Conservation (phyloP, 2,888 invertebrate genomes). For the Graphium colonna region DNA sequence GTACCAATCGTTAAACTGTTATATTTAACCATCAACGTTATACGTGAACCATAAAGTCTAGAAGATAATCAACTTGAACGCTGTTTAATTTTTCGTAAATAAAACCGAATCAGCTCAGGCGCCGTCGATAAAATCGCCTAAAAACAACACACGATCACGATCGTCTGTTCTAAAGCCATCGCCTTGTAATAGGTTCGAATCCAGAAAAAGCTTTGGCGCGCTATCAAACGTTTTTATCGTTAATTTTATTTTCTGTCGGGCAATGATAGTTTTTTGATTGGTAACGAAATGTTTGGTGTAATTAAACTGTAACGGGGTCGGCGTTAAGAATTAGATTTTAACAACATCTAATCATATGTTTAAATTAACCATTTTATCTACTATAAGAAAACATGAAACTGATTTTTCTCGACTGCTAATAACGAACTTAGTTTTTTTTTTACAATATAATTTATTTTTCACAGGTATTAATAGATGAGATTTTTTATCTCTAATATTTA, state of each 20-base stretch:
- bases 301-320: not conserved
- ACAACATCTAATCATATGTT: too few relatives aligned
- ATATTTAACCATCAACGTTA: too few relatives aligned
- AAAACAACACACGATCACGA: constrained; percentile 27
- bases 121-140: constrained; percentile 31
- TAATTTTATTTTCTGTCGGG: not conserved
- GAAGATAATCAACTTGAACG: not conserved
- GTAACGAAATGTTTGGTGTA: not conserved
- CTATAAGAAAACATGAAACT: too few relatives aligned
- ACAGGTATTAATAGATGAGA: too few relatives aligned
- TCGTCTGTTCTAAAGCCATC: constrained; percentile 17
- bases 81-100: constrained; percentile 1
- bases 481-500: too few relatives aligned
- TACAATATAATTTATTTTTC: too few relatives aligned
- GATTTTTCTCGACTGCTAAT: too few relatives aligned
- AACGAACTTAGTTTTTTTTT: too few relatives aligned
- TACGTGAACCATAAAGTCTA: too few relatives aligned
- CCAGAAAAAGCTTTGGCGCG: not conserved
- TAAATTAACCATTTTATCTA: too few relatives aligned
- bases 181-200: constrained; percentile 8
- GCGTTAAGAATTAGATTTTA: not conserved
- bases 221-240: not conserved
- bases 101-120: constrained; percentile 22
- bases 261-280: not conserved
- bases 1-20: too few relatives aligned